A percentile compares a stretch with the other conserved stretches of the same genome.
Conservation (phyloP, 2,888 invertebrate genomes). For the Nemurella pictetii region DNA sequence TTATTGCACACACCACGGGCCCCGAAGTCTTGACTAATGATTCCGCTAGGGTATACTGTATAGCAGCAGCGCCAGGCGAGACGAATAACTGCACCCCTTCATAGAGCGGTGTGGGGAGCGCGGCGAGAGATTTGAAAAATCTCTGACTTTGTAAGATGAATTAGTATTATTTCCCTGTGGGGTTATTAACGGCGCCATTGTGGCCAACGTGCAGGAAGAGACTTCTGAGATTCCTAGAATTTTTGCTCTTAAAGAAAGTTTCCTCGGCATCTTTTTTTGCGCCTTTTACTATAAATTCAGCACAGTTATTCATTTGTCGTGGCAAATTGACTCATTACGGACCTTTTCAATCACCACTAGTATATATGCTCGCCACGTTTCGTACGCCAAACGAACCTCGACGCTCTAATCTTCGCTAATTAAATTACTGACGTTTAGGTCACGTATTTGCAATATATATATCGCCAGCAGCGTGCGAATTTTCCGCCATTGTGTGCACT, state of each 20-base stretch:
- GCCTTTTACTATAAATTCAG: neutral
- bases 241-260: neutral
- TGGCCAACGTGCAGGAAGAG: neutral
- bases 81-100: neutral
- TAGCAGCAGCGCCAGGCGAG: no score
- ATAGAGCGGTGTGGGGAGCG: neutral
- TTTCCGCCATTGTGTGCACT: neutral
- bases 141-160: neutral
- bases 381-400: neutral
- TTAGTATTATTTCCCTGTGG: neutral
- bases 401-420: neutral
- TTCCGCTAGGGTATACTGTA: neutral
- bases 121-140: neutral
- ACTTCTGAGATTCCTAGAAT: neutral
- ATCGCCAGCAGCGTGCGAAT: neutral
- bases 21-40: constrained; percentile 16
- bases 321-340: neutral
- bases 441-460: neutral
- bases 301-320: no score
- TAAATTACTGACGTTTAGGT: neutral
- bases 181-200: neutral
- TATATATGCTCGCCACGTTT: neutral
- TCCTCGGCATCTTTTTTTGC: neutral
- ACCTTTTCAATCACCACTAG: neutral
- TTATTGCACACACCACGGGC: constrained; percentile 17